Conservation (phyloP, 2,888 invertebrate genomes). For the Dysmachus trigonus region DNA sequence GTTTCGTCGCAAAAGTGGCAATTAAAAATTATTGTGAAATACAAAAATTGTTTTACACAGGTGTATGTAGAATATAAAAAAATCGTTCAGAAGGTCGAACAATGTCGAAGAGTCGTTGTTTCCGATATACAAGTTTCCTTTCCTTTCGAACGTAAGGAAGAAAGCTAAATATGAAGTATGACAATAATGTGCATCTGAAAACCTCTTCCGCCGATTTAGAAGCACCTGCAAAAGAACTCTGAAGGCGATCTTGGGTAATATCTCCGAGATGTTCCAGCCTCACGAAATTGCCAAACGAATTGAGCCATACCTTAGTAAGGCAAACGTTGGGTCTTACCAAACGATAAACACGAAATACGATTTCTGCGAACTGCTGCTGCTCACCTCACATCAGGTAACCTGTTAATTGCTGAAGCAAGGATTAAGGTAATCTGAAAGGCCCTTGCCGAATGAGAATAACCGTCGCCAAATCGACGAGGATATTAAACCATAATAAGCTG, state of each 20-base stretch:
- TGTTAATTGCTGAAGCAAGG: background rate
- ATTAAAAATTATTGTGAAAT: background rate
- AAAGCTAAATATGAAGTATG: background rate
- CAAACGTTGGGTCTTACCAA: background rate
- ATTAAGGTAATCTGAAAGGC: background rate
- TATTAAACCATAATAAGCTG: background rate
- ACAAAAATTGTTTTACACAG: background rate
- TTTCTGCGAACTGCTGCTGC: background rate
- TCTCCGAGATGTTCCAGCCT: background rate
- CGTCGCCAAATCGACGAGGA: background rate
- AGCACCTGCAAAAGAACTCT: background rate
- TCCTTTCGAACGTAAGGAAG: background rate
- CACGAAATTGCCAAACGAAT: background rate
- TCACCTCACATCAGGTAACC: background rate
- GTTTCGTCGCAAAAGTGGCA: background rate
- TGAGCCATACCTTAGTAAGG: background rate
- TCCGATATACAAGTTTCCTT: background rate
- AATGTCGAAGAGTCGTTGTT: background rate
- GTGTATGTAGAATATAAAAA: background rate
- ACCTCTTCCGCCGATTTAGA: background rate
- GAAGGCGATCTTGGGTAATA: background rate
- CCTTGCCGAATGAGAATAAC: background rate
- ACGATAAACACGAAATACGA: background rate
- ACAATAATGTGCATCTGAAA: background rate
- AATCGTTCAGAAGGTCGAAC: background rate